Evolutionary conservation across 2,113 vertebrate genomes (phyloP).

Genomic region (Leptobrachium leishanense): DNA sequence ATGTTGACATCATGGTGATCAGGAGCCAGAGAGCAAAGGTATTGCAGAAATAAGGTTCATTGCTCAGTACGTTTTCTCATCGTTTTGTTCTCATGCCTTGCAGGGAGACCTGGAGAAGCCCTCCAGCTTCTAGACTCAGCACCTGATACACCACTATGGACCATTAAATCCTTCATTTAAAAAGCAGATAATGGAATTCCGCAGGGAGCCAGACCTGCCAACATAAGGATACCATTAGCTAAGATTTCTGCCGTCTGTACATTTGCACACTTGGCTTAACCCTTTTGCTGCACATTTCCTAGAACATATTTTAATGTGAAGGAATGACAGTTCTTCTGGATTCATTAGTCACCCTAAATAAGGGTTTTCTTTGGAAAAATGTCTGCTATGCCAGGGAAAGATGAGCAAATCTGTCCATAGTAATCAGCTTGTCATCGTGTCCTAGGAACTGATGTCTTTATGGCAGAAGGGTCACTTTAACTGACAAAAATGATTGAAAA

Average conservation of each 20-base stretch:
- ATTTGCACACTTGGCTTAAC: conserved; percentile 13
- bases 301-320: not conserved
- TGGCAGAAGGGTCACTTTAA: conserved; percentile 4
- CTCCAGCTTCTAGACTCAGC: conserved; percentile 21
- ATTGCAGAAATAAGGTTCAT: not conserved
- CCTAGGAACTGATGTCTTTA: not conserved
- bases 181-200: conserved; percentile 31
- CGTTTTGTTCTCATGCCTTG: conserved; percentile 22
- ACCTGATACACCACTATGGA: conserved; percentile 31
- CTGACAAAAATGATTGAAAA: conserved; percentile 2
- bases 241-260: not conserved
- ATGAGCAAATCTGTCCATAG: not conserved
- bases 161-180: conserved; percentile 35
- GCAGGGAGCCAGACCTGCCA: conserved; percentile 3
- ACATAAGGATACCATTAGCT: conserved; percentile 12
- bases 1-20: conserved; percentile 19
- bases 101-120: conserved; percentile 20
- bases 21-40: conserved; percentile 1
- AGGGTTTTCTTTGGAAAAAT: not conserved
- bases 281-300: not conserved
- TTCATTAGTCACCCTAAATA: conserved; percentile 3
- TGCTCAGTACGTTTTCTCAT: not conserved
- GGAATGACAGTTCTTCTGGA: not conserved
- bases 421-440: not conserved
- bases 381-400: not conserved